Evolutionary conservation across 1,140 invertebrate genomes (phyloP).

Genomic region (Drosophila varians): DNA sequence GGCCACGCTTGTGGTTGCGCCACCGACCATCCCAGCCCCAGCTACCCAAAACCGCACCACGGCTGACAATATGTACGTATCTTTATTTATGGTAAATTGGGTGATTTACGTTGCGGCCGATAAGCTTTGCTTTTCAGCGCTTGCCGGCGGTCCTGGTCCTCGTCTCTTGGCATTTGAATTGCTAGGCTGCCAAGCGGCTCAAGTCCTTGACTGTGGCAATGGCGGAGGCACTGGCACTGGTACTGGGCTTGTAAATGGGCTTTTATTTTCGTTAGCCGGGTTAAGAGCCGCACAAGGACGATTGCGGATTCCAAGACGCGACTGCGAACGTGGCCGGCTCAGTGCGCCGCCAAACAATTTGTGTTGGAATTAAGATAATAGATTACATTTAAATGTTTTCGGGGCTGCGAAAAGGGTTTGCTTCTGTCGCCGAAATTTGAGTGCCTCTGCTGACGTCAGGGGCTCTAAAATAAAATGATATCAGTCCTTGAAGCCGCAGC

Average conservation of each 20-base stretch:
- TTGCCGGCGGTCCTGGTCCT: constrained; percentile 53
- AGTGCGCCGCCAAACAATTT: constrained; percentile 65
- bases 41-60: neutral
- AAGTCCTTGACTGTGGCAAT: constrained; percentile 54
- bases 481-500: neutral
- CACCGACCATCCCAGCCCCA: neutral
- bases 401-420: constrained; percentile 63
- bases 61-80: constrained; percentile 80
- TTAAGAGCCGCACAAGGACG: constrained; percentile 50
- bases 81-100: constrained; percentile 82
- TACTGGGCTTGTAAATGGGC: constrained; percentile 55
- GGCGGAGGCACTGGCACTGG: neutral
- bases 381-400: constrained; percentile 77
- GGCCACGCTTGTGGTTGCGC: constrained; percentile 36
- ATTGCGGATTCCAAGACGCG: constrained; percentile 32
- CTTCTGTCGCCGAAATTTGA: constrained; percentile 49
- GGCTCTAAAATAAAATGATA: constrained; percentile 38
- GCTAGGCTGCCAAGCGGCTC: constrained; percentile 51
- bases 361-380: constrained; percentile 82
- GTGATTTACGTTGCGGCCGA: constrained; percentile 81
- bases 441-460: constrained; percentile 64
- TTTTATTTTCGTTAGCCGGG: constrained; percentile 70
- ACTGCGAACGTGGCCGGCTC: constrained; percentile 22
- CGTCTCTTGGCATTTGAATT: constrained; percentile 71
- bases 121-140: constrained; percentile 80